Base-by-base conservation (phyloP, 2,888 invertebrate genomes). In the Acrobeloides nanus region DNA sequence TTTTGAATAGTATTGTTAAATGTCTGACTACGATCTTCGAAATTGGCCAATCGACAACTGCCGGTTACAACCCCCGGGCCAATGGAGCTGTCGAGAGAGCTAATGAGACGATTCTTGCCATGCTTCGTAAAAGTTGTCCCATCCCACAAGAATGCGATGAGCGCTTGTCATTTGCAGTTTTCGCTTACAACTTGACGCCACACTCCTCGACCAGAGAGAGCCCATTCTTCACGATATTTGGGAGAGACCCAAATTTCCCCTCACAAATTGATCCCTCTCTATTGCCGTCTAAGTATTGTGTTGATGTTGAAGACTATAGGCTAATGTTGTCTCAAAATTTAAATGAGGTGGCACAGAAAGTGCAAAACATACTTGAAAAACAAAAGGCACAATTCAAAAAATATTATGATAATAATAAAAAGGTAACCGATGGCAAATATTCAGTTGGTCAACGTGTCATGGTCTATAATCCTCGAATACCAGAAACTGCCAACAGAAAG, bases 1-100 rank as follows among this genome's bases (percentile, higher is more conserved):
- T 45, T 20, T 21, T 42, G 3, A 42, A 41, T 42, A 32, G 15
- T 3, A 42, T 31, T 1, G 27, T 45, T 3, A 29, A 41, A 23
- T 23, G n/a, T 4, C 26, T 45, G 8, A 8, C 23, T 6, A 1
- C 2, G 2, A 38, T n/a, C 3, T 24, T 38, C 5, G 12, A 17
- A 2, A 21, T 45, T 3, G 6, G 25, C 18, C 37, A 45, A 7
- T 12, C 23, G 0, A 10, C 4, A 7, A 44, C 45, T 0, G 17
- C 24, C 7, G 45, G 45, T 10, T 44, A 38, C 7, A 32, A 44
- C 3, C 45, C 45, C 0, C 38, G 32, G 10, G 20, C 39, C 3
- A 44, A 44, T 12, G 45, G 45, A 1, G 6, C 26, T 0, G 17
- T 17, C 1, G 45, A 43, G 3, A 18, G 45, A 39, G 8, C 25